These are phyloP conservation scores for Centropyge bicolor DNA, from an alignment of 2,797 vertebrate genomes.

Conservation along the genomic window DNA sequence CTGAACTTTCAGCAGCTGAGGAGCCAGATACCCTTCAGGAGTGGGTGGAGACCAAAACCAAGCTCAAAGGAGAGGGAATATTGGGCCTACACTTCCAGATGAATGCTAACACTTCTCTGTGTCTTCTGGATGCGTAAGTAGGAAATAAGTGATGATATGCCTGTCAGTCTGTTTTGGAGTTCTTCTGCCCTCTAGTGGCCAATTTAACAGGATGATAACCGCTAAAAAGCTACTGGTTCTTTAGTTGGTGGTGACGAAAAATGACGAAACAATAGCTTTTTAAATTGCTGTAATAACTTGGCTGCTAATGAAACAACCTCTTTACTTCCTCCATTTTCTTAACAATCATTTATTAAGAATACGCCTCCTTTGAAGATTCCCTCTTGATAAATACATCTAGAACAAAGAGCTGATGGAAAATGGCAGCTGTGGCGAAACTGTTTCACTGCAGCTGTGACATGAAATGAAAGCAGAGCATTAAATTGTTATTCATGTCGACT, in stretches of 20 bases:
- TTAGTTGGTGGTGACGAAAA: neutral
- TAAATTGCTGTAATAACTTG: neutral
- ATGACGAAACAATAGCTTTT: neutral
- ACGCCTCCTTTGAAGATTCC: neutral
- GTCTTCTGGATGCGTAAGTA: neutral
- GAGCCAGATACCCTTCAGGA: neutral
- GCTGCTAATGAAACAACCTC: neutral
- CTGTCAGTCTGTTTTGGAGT: neutral
- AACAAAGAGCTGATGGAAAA: constrained; percentile 33
- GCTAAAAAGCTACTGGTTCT: neutral
- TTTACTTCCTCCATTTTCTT: constrained; percentile 5
- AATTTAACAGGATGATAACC: neutral
- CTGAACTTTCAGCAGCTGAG: neutral
- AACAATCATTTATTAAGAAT: constrained; percentile 17
- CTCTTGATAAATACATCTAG: neutral
- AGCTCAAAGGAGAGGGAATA: neutral
- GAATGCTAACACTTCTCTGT: neutral
- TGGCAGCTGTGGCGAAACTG: constrained; percentile 38
- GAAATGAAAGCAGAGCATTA: constrained; percentile 41
- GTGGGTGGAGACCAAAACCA: neutral
- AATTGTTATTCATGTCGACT: constrained; percentile 27
- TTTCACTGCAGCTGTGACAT: constrained; percentile 26
- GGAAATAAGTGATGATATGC: neutral
- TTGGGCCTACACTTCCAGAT: neutral
- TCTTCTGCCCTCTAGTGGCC: neutral